Evolutionary conservation across 2,888 invertebrate species (phyloP), one percentile per base, ranked within the genome.

Genomic region (Drosophila anceps): DNA sequence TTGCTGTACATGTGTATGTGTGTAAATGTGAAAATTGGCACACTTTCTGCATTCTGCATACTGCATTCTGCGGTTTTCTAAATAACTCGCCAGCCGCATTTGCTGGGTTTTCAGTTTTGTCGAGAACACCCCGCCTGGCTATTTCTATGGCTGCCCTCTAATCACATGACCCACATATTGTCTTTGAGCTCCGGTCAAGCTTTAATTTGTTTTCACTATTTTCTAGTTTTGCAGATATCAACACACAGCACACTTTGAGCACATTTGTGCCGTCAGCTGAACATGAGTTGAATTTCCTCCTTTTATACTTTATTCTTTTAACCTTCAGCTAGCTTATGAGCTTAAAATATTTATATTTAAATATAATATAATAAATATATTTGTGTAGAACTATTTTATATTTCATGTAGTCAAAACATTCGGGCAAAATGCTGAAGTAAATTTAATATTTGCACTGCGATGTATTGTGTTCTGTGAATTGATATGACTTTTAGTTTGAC

Each of bases 51-150:
- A 62, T 4, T 44, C 63, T 60, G 76, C 60, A 65, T 83, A 68
- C n/a, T 86, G 87, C 86, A 88, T 76, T 86, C 82, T 84, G 87
- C 65, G 88, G 87, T 76, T 86, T 88, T 86, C 87, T 84, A 78
- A 85, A 81, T 81, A 84, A 72, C 88, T 82, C 67, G 66, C 59
- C 69, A 80, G 64, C 51, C 76, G 78, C 79, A 84, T 82, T 87
- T 82, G 82, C 79, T 74, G 79, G 77, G 84, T 53, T 53, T 63
- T 69, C 82, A 72, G 24, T 27, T 51, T 7, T 50, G 50, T 31
- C 13, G 18, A 50, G 50, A 33, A 65, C 44, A 65, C 51, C 55
- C 51, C 55, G 55, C 35, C 15, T 64, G 57, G 59, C 57, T 75
- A 84, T 80, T 84, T 84, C 55, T 84, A 84, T 88, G 84, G 84